Conservation (phyloP, 2,113 vertebrate genomes). For the Rhinolophus sinicus region DNA sequence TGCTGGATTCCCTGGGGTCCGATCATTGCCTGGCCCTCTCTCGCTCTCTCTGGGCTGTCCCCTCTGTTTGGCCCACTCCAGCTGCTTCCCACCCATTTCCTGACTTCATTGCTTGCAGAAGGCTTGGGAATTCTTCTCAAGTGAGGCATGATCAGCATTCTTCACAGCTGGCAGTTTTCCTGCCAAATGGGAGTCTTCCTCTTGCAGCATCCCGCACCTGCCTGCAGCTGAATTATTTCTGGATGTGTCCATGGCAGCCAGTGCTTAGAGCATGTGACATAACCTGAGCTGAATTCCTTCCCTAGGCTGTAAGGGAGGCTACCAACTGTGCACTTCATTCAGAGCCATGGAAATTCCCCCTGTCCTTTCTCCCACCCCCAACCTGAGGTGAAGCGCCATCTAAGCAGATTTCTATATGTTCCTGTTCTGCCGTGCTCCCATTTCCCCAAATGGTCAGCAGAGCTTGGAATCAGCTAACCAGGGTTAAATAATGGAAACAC, state of each 20-base stretch:
- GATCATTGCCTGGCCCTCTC: neutral
- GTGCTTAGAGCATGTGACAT: neutral
- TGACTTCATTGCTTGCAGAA: constrained; percentile 14
- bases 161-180: constrained; percentile 45
- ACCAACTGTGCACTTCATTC: neutral
- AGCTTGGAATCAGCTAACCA: neutral
- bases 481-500: constrained; percentile 43
- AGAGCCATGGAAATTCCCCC: neutral
- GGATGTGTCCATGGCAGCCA: neutral
- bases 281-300: neutral
- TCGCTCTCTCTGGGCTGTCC: neutral
- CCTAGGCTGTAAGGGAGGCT: neutral
- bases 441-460: constrained; percentile 14
- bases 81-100: constrained; percentile 69
- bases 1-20: neutral
- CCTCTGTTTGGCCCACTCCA: constrained; percentile 28
- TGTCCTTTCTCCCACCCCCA: neutral
- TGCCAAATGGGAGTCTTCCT: neutral
- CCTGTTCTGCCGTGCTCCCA: neutral
- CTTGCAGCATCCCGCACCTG: neutral
- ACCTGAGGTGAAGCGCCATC: neutral
- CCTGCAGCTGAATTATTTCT: neutral
- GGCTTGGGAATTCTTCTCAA: constrained; percentile 44
- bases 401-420: neutral
- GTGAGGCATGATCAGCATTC: constrained; percentile 2